Evolutionary conservation across 2,888 invertebrate species (phyloP).

Genomic region (Drosophila dives): DNA sequence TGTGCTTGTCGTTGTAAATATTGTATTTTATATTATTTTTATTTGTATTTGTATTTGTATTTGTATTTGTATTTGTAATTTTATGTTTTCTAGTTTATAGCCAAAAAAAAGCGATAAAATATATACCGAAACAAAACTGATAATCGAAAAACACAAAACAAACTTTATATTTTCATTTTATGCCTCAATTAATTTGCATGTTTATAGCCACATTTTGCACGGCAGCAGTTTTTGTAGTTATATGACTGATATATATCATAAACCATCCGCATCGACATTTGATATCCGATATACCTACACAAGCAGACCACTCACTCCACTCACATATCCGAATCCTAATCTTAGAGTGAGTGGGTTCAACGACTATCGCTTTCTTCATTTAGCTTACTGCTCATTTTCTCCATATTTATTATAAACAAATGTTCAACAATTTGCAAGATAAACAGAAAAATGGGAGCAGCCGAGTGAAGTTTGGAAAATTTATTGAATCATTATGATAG

Average conservation of each 20-base stretch:
- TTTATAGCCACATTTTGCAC: conserved; percentile 58
- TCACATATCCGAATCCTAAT: conserved; percentile 38
- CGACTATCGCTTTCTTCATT: conserved; percentile 21
- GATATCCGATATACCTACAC: conserved; percentile 46
- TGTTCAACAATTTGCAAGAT: conserved; percentile 55
- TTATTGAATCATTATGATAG: conserved; percentile 24
- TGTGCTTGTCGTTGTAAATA: conserved; percentile 66
- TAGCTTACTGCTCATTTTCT: conserved; percentile 48
- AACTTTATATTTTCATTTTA: conserved; percentile 28
- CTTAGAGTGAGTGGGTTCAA: conserved; percentile 37
- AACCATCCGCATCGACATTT: conserved; percentile 63
- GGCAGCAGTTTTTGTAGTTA: conserved; percentile 48
- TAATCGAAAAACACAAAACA: conserved; percentile 49
- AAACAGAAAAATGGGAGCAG: conserved; percentile 45
- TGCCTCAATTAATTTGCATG: conserved; percentile 55
- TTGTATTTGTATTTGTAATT: conserved; percentile 42
- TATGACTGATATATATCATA: conserved; percentile 65
- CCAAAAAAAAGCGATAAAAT: conserved; percentile 48
- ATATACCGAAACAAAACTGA: conserved; percentile 55
- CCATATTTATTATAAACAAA: conserved; percentile 28
- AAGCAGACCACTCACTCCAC: conserved; percentile 5
- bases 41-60: conserved; percentile 48
- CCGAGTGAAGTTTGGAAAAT: conserved; percentile 33
- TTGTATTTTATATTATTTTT: conserved; percentile 53
- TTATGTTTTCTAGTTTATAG: conserved; percentile 80